Conservation (phyloP, 2,888 invertebrate genomes). For the Blera fallax region DNA sequence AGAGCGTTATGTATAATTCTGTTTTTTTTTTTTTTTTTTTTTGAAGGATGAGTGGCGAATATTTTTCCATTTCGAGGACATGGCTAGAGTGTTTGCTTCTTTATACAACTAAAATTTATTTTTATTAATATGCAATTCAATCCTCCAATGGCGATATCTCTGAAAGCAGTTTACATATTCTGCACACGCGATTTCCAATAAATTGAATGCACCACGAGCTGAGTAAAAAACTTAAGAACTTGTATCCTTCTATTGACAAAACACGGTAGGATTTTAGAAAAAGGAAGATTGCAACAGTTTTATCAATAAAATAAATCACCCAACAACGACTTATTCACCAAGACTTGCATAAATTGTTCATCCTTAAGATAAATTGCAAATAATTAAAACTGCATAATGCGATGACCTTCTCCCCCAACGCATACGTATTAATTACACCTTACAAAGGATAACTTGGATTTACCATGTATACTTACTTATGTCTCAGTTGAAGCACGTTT, state of each 20-base stretch:
- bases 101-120: neutral
- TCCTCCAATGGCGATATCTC: neutral
- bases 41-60: too few relatives aligned
- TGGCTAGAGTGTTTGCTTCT: neutral
- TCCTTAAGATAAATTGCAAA: conserved; percentile 46
- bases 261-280: neutral
- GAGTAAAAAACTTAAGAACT: neutral
- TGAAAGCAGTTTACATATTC: neutral
- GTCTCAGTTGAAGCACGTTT: conserved; percentile 52
- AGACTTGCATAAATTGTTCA: conserved; percentile 35
- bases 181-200: neutral
- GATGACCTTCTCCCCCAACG: conserved; percentile 38
- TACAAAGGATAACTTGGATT: conserved; percentile 44
- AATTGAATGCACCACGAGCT: too few relatives aligned
- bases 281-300: neutral
- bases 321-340: neutral
- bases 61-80: too few relatives aligned
- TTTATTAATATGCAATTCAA: neutral
- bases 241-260: conserved; percentile 12
- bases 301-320: neutral
- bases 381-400: conserved; percentile 67
- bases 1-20: too few relatives aligned
- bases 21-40: too few relatives aligned
- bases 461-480: conserved; percentile 14
- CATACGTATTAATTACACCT: conserved; percentile 64